Base-by-base conservation (phyloP, 1,140 invertebrate genomes). In the Drosophila sucinea region DNA sequence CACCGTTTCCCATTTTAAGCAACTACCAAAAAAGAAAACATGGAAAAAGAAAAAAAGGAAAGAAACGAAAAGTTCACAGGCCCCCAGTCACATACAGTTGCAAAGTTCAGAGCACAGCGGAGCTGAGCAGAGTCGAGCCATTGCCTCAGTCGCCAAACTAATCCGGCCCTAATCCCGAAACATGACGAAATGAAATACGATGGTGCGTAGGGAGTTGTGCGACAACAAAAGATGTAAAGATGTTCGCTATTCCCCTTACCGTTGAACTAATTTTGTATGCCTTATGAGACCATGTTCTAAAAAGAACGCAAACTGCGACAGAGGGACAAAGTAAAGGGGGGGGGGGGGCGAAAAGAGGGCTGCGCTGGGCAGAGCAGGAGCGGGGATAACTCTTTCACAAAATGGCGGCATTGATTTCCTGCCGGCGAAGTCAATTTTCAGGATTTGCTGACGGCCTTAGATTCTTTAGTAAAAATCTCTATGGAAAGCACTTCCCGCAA, bases 141-240 rank as follows among this genome's bases (percentile, higher is more conserved):
- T 89, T 84, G 84, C 56, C 84, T 86, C 83, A 86, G 83, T 86
- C 84, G 80, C 67, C 66, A 67, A 81, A 83, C 86, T 91, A 91
- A 91, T 91, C 90, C 87, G 70, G 60, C 77, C 66, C 79, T 91
- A 91, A 91, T 91, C 90, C 90, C 81, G 81, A 81, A 90, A 91
- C 90, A 91, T 91, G 90, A 91, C 90, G 90, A 91, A 91, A 91
- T 91, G 90, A 91, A 91, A 91, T 91, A 91, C 90, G 90, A 91
- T 79, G 83, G 81, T 84, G 83, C 79, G 85, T 84, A 80, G 84
- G 77, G 75, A 79, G 72, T 68, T 76, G 73, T 67, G 79, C 61
- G 69, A 73, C 62, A 68, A 58, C 56, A 67, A 62, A 63, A 70
- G 60, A 32, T 40, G 61, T 51, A 51, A 51, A 51, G 44, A 51